phyloP scores from a whole-genome alignment of 2,113 vertebrate species.

The Prolemur simus region DNA sequence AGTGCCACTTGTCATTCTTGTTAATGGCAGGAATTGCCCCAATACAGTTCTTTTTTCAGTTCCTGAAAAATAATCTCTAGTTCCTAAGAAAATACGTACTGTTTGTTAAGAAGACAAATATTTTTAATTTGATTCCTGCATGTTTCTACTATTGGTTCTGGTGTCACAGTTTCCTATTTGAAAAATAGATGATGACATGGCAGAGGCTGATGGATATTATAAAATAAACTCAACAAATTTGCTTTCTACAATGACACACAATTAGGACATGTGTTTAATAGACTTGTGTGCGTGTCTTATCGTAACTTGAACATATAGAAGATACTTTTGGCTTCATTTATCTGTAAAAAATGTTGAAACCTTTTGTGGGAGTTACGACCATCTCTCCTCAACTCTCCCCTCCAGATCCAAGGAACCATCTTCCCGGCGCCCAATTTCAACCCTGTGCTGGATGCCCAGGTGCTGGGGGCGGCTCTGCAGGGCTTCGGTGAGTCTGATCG shows the following conservation, averaged over 20 bases:
- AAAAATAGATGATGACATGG: neutral
- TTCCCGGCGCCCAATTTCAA: conserved; percentile 84
- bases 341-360: neutral
- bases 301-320: neutral
- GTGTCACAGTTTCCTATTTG: neutral
- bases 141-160: neutral
- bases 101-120: neutral
- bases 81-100: neutral
- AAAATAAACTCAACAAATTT: neutral
- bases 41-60: neutral
- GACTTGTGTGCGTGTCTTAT: neutral
- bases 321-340: neutral
- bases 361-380: neutral
- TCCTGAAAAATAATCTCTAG: neutral
- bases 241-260: neutral
- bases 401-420: conserved; percentile 85
- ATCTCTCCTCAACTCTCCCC: neutral
- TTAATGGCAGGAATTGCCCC: neutral
- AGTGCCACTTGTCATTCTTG: neutral
- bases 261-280: neutral
- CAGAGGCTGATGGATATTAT: neutral
- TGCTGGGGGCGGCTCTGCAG: conserved; percentile 84
- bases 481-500: conserved; percentile 80
- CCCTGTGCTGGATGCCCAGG: conserved; percentile 84
- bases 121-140: neutral